phyloP scores from a whole-genome alignment of 2,113 vertebrate genomes.

The Corythaeola cristata region DNA sequence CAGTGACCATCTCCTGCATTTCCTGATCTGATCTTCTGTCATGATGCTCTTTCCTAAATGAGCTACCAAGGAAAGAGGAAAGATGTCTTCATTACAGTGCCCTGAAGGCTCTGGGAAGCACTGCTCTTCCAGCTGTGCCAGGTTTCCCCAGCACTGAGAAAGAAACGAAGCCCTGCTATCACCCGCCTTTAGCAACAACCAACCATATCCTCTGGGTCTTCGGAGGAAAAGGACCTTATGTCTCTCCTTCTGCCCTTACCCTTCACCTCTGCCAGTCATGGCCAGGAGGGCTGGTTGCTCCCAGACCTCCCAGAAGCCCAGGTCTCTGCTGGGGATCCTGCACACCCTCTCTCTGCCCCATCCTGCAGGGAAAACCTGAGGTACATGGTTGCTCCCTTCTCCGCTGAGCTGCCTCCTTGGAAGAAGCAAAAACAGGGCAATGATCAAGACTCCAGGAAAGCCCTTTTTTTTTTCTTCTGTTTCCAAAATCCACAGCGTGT shows the following conservation, averaged over 20 bases:
- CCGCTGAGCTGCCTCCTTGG: neutral
- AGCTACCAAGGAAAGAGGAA: neutral
- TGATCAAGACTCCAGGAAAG: neutral
- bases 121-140: neutral
- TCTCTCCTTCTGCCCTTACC: neutral
- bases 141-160: neutral
- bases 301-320: neutral
- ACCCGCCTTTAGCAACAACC: neutral
- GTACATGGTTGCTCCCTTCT: neutral
- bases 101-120: neutral
- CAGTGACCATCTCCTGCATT: neutral
- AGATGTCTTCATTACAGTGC: neutral
- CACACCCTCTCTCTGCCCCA: neutral
- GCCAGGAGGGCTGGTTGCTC: neutral
- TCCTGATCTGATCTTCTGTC: neutral
- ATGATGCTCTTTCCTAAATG: neutral
- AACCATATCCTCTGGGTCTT: neutral
- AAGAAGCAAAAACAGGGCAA: neutral
- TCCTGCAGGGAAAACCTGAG: neutral
- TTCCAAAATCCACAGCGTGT: neutral
- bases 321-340: neutral
- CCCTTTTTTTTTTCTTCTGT: fast-evolving
- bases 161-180: fast-evolving
- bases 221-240: fast-evolving
- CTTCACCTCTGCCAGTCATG: neutral